Evolutionary conservation across 2,888 invertebrate species (phyloP).

Genomic region (Hypomecis punctinalis): DNA sequence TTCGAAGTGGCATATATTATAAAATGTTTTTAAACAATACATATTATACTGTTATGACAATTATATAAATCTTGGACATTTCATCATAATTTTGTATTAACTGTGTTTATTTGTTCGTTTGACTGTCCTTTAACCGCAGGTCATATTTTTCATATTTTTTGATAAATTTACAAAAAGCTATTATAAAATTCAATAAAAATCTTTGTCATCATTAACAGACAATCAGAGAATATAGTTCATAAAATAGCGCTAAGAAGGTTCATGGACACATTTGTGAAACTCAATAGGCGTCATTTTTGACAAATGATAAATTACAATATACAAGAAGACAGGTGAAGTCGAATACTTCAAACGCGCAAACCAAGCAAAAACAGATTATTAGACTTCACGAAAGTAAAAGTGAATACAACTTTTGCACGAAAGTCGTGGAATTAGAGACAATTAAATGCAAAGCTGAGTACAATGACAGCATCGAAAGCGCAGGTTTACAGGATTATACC

Average conservation of each 20-base stretch:
- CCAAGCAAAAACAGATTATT: conserved; percentile 50
- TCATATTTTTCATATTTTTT: too few species aligned
- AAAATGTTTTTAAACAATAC: conserved; percentile 6
- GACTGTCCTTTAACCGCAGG: too few species aligned
- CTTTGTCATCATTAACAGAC: too few species aligned
- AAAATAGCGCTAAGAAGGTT: too few species aligned
- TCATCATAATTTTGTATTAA: too few species aligned
- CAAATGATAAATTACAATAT: not conserved
- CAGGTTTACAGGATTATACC: conserved; percentile 61
- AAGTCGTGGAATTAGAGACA: conserved; percentile 57
- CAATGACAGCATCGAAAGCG: conserved; percentile 57
- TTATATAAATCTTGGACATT: too few species aligned
- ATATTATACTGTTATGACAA: not conserved
- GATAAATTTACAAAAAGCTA: too few species aligned
- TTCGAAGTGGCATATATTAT: conserved; percentile 26
- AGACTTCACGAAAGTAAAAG: conserved; percentile 46
- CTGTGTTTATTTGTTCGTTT: too few species aligned
- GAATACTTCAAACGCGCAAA: conserved; percentile 30
- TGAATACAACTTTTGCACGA: conserved; percentile 47
- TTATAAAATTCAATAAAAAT: too few species aligned
- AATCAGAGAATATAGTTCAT: too few species aligned
- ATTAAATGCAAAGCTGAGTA: conserved; percentile 57
- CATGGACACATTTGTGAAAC: too few species aligned
- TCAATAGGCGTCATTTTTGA: too few species aligned
- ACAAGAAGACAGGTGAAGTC: not conserved